Evolutionary conservation across 2,797 vertebrate genomes (phyloP).

Genomic region (Sebastolobus alascanus): DNA sequence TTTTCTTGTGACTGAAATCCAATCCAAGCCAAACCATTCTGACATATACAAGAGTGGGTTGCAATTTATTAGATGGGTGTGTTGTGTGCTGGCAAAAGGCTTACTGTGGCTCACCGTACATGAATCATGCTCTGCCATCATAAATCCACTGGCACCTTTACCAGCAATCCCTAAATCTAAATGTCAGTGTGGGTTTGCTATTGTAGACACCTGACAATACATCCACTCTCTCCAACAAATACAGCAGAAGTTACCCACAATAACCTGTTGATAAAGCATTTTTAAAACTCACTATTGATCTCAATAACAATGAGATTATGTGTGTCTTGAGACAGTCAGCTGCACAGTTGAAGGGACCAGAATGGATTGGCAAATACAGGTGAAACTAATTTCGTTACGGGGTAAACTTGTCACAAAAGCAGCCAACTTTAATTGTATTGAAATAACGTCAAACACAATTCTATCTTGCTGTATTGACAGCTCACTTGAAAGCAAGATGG

Average conservation of each 20-base stretch:
- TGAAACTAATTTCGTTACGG: neutral
- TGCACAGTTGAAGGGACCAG: neutral
- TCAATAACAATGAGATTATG: neutral
- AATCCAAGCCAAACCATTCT: neutral
- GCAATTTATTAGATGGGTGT: conserved; percentile 44
- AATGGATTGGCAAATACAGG: neutral
- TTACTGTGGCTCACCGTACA: conserved; percentile 30
- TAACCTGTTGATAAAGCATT: neutral
- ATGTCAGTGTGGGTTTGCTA: conserved; percentile 18
- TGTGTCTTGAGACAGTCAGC: neutral
- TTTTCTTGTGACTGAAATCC: conserved; percentile 1
- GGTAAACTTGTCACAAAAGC: neutral
- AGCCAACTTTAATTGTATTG: neutral
- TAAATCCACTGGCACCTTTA: conserved; percentile 58
- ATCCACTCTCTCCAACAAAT: conserved; percentile 9
- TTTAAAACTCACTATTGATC: neutral
- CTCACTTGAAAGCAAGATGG: too few species aligned
- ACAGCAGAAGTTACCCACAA: neutral
- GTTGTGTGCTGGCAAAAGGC: conserved; percentile 31
- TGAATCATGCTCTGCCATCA: conserved; percentile 60
- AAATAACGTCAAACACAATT: neutral
- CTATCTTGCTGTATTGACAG: too few species aligned
- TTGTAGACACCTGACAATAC: conserved; percentile 8
- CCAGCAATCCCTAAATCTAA: conserved; percentile 21
- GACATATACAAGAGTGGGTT: conserved; percentile 4